Evolutionary conservation across 2,888 invertebrate genomes (phyloP).

Genomic region (Lepetodrilus schrolli): DNA sequence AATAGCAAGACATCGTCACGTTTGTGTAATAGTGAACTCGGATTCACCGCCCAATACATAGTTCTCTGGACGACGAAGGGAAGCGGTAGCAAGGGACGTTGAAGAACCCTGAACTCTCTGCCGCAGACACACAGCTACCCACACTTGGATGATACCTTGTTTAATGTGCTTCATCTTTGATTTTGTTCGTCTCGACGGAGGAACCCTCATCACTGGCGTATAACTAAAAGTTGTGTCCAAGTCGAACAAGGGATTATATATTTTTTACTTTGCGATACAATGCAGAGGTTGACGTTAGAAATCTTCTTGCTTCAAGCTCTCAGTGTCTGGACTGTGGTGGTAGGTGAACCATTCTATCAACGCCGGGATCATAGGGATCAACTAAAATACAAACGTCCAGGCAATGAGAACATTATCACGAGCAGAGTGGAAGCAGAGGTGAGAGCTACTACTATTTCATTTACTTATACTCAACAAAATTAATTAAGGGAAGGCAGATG

Average conservation of each 20-base stretch:
- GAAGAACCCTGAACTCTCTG: too few relatives aligned
- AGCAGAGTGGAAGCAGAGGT: conserved; percentile 64
- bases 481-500: too few relatives aligned
- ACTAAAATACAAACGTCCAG: conserved; percentile 45
- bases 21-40: background rate
- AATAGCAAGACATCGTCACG: background rate
- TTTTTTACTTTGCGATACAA: background rate
- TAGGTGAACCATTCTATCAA: conserved; percentile 61
- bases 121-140: too few relatives aligned
- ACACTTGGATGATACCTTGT: too few relatives aligned
- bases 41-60: conserved; percentile 9
- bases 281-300: conserved; percentile 31
- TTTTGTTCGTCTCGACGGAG: background rate
- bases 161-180: background rate
- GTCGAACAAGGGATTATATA: background rate
- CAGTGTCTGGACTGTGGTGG: conserved; percentile 35
- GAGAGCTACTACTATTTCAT: too few relatives aligned
- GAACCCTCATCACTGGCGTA: background rate
- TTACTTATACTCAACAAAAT: too few relatives aligned
- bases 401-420: conserved; percentile 51
- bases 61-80: background rate
- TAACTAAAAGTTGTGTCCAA: background rate
- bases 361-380: conserved; percentile 65
- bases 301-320: conserved; percentile 35
- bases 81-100: too few relatives aligned